A percentile compares a stretch with the other conserved stretches of the same genome.
Conservation (phyloP, 2,888 invertebrate genomes). For the Oxystoma pomonae region DNA sequence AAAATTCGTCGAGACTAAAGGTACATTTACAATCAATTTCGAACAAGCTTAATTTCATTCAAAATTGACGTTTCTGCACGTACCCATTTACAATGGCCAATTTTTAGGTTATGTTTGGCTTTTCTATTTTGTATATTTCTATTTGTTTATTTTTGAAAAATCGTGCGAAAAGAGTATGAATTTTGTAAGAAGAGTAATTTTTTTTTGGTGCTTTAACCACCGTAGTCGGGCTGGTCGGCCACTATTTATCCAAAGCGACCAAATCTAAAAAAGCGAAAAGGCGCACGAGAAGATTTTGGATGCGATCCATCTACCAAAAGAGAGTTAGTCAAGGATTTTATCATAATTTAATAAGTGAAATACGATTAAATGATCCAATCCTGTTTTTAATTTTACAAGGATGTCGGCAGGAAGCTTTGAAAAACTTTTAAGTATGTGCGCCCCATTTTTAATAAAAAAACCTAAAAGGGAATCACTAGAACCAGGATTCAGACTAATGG, state of each 20-base stretch:
- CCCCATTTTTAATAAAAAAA: not conserved
- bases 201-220: not conserved
- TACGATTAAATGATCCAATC: not conserved
- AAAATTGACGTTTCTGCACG: not conserved
- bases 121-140: not conserved
- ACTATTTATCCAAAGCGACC: not conserved
- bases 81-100: not conserved
- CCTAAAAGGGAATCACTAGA: not conserved
- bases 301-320: not conserved
- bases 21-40: too few species aligned
- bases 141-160: not conserved
- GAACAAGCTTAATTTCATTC: not conserved
- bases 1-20: too few species aligned
- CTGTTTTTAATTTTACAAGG: slow-evolving; percentile 1
- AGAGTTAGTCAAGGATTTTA: not conserved
- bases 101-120: not conserved
- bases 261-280: not conserved
- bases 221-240: not conserved
- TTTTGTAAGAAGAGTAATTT: not conserved
- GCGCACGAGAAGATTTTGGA: not conserved
- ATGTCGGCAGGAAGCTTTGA: not conserved
- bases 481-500: not conserved
- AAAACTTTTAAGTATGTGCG: not conserved
- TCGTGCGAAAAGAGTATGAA: not conserved
- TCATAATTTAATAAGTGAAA: not conserved